Conservation (phyloP, 2,113 vertebrate species). For the Rissa tridactyla region DNA sequence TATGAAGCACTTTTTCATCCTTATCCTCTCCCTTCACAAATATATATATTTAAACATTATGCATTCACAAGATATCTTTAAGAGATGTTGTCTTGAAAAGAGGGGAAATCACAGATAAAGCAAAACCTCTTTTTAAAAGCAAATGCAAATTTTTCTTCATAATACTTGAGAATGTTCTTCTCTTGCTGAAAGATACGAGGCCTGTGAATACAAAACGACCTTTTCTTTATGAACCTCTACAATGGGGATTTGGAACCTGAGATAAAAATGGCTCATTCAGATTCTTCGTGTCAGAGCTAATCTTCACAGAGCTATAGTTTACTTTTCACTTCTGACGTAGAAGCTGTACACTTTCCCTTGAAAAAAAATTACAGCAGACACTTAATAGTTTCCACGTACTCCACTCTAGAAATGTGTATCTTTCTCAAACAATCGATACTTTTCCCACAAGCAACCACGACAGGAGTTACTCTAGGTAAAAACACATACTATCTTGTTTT, state of each 20-base stretch:
- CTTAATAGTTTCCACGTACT: not conserved
- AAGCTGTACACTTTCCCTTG: not conserved
- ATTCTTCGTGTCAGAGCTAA: not conserved
- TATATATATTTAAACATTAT: not conserved
- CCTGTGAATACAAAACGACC: slow-evolving; percentile 9
- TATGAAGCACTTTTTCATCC: not conserved
- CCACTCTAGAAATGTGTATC: not conserved
- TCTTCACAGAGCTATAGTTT: not conserved
- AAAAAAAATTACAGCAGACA: not conserved
- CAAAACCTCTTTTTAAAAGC: not conserved
- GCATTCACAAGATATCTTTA: not conserved
- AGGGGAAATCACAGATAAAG: not conserved
- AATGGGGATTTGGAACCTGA: not conserved
- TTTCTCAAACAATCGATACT: not conserved
- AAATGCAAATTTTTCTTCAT: not conserved
- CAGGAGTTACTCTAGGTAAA: not conserved
- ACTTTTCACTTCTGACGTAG: not conserved
- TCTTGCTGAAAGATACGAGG: not conserved
- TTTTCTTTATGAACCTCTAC: not conserved
- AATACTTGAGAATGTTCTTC: not conserved
- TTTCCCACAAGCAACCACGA: not conserved
- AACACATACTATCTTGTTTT: not conserved
- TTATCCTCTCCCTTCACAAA: not conserved
- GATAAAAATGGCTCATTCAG: not conserved
- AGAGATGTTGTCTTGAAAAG: not conserved